These are phyloP conservation scores for Genyomyrus donnyi DNA, from an alignment of 2,113 vertebrate genomes.

Conservation along the genomic window DNA sequence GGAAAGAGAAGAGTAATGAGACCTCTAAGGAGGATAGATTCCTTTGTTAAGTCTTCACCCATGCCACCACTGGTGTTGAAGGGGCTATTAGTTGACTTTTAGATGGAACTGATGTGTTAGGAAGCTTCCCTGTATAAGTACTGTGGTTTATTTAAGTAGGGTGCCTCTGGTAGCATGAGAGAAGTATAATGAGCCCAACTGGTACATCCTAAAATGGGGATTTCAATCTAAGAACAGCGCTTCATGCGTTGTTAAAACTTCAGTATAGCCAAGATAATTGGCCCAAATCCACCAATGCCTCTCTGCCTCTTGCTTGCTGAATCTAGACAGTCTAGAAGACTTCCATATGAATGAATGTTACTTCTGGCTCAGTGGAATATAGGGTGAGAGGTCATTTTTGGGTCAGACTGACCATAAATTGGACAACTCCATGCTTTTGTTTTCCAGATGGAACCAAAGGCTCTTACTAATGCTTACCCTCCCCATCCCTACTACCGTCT, in stretches of 20 bases:
- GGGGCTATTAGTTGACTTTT: neutral
- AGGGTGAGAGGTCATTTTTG: slow-evolving; percentile 42
- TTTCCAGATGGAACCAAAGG: slow-evolving; percentile 24
- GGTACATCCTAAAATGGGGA: neutral
- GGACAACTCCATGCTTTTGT: slow-evolving; percentile 30
- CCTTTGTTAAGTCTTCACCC: neutral
- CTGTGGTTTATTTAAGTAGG: neutral
- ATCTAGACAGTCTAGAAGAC: slow-evolving; percentile 51
- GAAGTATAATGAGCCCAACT: neutral
- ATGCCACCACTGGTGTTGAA: neutral
- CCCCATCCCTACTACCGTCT: neutral
- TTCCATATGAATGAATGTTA: slow-evolving; percentile 47
- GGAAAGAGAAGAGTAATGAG: slow-evolving; percentile 6
- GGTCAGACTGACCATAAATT: slow-evolving; percentile 44
- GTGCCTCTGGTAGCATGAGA: neutral
- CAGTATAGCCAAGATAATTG: slow-evolving; percentile 45
- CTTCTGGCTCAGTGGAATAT: slow-evolving; percentile 57
- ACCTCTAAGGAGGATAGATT: neutral
- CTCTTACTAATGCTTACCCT: slow-evolving; percentile 4
- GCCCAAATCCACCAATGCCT: slow-evolving; percentile 45
- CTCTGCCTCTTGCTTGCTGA: slow-evolving; percentile 49
- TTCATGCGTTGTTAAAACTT: neutral
- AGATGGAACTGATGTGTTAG: neutral
- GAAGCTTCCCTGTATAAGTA: neutral
- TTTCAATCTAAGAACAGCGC: neutral